Evolutionary conservation across 2,113 vertebrate species (phyloP).

Genomic region (Propithecus coquereli): DNA sequence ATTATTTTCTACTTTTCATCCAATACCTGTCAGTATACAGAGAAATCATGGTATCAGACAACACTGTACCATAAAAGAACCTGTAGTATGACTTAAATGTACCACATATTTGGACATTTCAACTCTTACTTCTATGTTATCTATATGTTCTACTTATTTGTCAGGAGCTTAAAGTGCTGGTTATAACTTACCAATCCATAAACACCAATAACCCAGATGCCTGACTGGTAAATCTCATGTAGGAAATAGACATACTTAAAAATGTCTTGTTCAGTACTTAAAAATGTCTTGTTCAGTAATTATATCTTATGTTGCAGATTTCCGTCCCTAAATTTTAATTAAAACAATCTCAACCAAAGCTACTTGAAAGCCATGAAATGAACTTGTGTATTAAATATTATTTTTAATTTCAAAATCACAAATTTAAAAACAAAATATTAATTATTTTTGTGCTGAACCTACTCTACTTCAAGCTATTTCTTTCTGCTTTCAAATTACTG

Average conservation of each 20-base stretch:
- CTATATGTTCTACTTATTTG: not conserved
- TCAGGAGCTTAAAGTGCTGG: not conserved
- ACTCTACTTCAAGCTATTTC: conserved; percentile 62
- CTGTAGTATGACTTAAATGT: not conserved
- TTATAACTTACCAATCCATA: not conserved
- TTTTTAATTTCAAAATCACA: conserved; percentile 52
- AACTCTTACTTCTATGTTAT: conserved; percentile 5
- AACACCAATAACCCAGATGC: not conserved
- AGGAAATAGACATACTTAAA: not conserved
- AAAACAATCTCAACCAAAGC: not conserved
- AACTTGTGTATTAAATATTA: conserved; percentile 12
- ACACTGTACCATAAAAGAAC: not conserved
- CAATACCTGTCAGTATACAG: not conserved
- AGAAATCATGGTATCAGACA: not conserved
- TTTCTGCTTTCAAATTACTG: conserved; percentile 56
- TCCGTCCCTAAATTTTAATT: not conserved
- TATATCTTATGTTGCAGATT: not conserved
- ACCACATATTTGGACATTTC: not conserved
- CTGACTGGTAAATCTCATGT: not conserved
- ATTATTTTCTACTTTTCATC: conserved; percentile 18
- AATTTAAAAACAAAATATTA: conserved; percentile 49
- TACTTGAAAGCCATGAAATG: not conserved
- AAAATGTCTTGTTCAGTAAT: not conserved
- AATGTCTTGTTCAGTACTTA: not conserved
- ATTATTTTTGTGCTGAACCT: conserved; percentile 20